Base-by-base conservation (phyloP, 2,888 invertebrate species). In the Drosophila paramelanica region DNA sequence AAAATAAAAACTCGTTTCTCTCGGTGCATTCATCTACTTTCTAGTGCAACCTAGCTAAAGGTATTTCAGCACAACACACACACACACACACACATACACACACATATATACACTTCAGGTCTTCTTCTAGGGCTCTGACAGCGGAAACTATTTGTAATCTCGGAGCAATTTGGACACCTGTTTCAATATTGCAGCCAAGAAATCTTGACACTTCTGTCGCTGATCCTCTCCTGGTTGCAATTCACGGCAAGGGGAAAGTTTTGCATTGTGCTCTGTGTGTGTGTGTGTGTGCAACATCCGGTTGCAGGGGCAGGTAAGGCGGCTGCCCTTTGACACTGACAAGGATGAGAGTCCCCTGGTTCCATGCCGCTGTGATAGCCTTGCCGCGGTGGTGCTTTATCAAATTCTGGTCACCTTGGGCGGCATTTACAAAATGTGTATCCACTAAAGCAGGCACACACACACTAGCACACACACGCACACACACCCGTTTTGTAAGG, bases 391-490 rank as follows among this genome's bases (percentile, higher is more conserved):
- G 82, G 82, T 83, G 89, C 81, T 81, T 84, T 81, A 73, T 89
- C 72, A 83, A 67, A 78, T 71, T 82, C 82, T 79, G 89, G 89
- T 86, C 83, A 83, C 83, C 83, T 83, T 83, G 87, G 80, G 80
- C 80, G 73, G 87, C 89, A 83, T 86, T 86, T 70, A 79, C 64
- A 77, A 76, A 86, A 86, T 83, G 66, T 79, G 77, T 88, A 86
- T 83, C 73, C 83, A 72, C 79, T 38, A 56, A 58, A 49, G 66
- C 67, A 64, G 57, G 66, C 57, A 43, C 59, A 39, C 53, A 52
- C 66, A 59, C 62, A 52, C 60, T 38, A 57, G 62, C 61, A 49
- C 45, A 47, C 51, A 52, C 51, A 59, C 60, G 62, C 61, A 49
- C 45, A 47, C 51, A 23, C 23, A 23, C 23, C 23, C 23, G 62